Evolutionary conservation across 2,113 vertebrate species (phyloP).

Genomic region (Saguinus midas): DNA sequence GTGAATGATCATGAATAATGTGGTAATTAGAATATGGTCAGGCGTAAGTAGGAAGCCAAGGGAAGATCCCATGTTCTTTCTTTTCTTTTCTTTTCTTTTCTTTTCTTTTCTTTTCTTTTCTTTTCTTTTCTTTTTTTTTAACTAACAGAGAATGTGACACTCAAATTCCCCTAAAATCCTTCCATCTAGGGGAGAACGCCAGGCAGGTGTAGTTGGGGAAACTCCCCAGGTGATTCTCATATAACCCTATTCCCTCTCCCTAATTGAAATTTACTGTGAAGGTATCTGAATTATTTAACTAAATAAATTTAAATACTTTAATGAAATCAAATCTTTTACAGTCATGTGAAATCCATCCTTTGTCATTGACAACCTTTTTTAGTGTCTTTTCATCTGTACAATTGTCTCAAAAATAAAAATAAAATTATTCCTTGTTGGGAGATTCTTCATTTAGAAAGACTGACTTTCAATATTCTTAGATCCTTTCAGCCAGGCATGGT

Average conservation of each 20-base stretch:
- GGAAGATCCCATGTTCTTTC: background rate
- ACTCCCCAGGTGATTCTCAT: background rate
- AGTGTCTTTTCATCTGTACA: background rate
- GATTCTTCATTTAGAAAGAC: background rate
- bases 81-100: too few relatives aligned
- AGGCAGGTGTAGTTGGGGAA: background rate
- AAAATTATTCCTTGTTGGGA: slow-evolving; percentile 26
- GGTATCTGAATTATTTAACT: background rate
- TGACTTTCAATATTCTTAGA: background rate
- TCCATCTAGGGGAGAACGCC: background rate
- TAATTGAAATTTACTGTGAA: background rate
- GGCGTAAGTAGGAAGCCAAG: background rate
- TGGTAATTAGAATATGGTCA: background rate
- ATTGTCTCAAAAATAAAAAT: slow-evolving; percentile 41
- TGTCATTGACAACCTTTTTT: background rate
- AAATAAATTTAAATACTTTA: background rate
- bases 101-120: background rate
- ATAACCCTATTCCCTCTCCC: background rate
- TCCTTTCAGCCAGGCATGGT: background rate
- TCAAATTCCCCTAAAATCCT: background rate
- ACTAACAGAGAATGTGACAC: background rate
- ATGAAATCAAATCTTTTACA: background rate
- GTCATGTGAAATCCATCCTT: background rate
- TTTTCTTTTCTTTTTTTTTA: background rate
- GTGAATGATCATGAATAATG: background rate